Conservation (phyloP, 2,113 vertebrate species). For the Protomyctophum bolini region DNA sequence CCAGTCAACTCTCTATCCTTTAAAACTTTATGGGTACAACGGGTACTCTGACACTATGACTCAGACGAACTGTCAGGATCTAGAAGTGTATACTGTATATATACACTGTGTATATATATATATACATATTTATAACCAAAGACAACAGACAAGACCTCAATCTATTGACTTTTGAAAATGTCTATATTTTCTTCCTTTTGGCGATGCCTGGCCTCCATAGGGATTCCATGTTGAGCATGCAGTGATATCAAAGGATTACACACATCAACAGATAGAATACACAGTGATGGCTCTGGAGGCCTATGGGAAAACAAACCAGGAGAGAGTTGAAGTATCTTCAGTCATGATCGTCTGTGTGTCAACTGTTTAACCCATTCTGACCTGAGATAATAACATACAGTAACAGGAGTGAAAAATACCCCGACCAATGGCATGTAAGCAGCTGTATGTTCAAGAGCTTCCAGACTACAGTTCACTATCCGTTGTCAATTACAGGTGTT, state of each 20-base stretch:
- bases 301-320: not conserved
- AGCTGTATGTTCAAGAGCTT: not conserved
- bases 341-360: not conserved
- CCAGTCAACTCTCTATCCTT: no score
- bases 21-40: no score
- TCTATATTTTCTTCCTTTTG: not conserved
- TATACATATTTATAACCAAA: no score
- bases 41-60: no score
- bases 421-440: not conserved
- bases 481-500: not conserved
- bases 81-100: no score
- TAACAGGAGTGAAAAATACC: conserved; percentile 15
- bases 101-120: no score
- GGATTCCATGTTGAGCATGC: conserved; percentile 22
- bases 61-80: no score
- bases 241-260: conserved; percentile 47
- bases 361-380: no score
- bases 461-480: conserved; percentile 12
- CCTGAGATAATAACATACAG: conserved; percentile 13
- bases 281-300: not conserved
- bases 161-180: no score
- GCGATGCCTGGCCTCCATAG: not conserved
- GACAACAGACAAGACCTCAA: conserved; percentile 7
- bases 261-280: conserved; percentile 26
- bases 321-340: conserved; percentile 6